These are phyloP conservation scores for Paramormyrops kingsleyae DNA, from an alignment of 2,113 vertebrate genomes.

Conservation along the genomic window DNA sequence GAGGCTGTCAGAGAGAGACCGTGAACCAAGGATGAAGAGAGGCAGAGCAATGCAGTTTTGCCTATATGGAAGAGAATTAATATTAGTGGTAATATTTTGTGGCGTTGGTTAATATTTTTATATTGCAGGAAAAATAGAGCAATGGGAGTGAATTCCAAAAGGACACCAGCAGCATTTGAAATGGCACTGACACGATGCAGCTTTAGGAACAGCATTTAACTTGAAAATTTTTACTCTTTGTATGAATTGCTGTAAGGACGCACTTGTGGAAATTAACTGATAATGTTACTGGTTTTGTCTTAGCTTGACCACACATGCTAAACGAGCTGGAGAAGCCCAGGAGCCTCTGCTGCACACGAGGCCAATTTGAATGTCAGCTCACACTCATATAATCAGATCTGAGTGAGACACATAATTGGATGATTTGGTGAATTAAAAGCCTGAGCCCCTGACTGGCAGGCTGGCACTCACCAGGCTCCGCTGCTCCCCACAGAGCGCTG, in stretches of 20 bases:
- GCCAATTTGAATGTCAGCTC: constrained; percentile 20
- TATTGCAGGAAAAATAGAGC: constrained; percentile 26
- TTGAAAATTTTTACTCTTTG: not conserved
- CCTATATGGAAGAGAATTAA: constrained; percentile 54
- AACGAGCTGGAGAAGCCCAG: not conserved
- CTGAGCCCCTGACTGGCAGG: constrained; percentile 15
- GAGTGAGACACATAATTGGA: constrained; percentile 39
- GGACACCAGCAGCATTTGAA: not conserved
- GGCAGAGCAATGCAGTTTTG: constrained; percentile 37
- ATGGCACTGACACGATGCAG: not conserved
- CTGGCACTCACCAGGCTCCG: constrained; percentile 29
- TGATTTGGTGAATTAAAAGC: constrained; percentile 26
- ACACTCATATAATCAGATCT: constrained; percentile 33
- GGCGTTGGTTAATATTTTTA: constrained; percentile 41
- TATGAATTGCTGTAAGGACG: not conserved
- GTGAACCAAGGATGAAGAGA: not conserved
- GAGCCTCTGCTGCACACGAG: not conserved
- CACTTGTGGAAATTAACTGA: not conserved
- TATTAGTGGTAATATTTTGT: constrained; percentile 40
- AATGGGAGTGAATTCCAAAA: not conserved
- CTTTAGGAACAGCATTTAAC: not conserved
- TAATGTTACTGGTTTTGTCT: not conserved
- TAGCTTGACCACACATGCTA: not conserved
- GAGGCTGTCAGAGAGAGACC: not conserved
- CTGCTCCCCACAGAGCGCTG: constrained; percentile 30